Evolutionary conservation across 2,888 invertebrate species (phyloP).

Genomic region (Drosophila prostipennis): DNA sequence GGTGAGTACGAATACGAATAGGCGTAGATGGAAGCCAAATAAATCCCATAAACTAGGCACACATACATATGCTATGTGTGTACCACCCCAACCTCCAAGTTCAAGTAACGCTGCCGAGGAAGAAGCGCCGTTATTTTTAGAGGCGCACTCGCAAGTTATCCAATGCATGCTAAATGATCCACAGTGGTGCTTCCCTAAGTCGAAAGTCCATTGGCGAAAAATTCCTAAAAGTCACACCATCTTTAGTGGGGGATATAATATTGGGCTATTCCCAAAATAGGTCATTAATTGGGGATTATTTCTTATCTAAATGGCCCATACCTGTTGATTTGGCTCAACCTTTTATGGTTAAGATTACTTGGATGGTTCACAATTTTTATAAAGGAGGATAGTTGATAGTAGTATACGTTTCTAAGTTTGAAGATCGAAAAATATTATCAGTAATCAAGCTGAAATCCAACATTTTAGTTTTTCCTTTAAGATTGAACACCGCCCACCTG

Average conservation of each 20-base stretch:
- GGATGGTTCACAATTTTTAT: background rate
- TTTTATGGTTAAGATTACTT: conserved; percentile 4
- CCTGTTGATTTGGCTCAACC: background rate
- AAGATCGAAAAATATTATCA: background rate
- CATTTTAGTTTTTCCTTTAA: background rate
- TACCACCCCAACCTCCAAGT: conserved; percentile 44
- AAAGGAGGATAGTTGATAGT: background rate
- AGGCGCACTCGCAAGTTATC: conserved; percentile 39
- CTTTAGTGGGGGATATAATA: background rate
- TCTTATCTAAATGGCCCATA: background rate
- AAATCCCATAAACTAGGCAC: conserved; percentile 42
- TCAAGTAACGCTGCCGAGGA: conserved; percentile 50
- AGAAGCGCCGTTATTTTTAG: conserved; percentile 57
- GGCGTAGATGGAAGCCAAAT: conserved; percentile 54
- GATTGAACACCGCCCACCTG: background rate
- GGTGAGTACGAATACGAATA: conserved; percentile 64
- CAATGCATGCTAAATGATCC: conserved; percentile 46
- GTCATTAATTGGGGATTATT: background rate
- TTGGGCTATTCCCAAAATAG: background rate
- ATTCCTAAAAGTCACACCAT: background rate
- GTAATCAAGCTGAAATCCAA: background rate
- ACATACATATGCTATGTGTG: background rate
- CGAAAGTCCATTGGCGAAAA: background rate
- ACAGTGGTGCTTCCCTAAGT: conserved; percentile 8
- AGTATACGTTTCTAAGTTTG: background rate